phyloP scores from a whole-genome alignment of 2,888 invertebrate species.

The Branchellion lobata region DNA sequence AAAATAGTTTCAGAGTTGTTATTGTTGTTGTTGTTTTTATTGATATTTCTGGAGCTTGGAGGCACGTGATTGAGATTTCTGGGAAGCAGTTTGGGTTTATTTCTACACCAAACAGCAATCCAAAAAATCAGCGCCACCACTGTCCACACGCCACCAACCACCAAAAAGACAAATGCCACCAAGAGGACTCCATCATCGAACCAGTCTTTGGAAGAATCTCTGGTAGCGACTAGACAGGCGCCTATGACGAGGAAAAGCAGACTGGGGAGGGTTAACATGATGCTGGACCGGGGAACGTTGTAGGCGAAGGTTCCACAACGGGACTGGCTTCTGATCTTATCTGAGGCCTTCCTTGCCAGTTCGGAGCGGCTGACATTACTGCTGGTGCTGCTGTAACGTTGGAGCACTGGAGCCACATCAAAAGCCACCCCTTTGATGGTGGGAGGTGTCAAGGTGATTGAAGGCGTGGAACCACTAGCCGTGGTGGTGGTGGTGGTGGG shows the following conservation, averaged over 20 bases:
- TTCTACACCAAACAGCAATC: constrained; percentile 35
- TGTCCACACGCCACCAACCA: constrained; percentile 47
- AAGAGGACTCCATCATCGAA: constrained; percentile 17
- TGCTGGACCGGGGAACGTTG: constrained; percentile 50
- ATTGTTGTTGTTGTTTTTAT: constrained; percentile 14
- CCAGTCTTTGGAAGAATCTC: constrained; percentile 36
- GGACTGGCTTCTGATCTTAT: constrained; percentile 31
- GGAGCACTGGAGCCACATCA: background rate
- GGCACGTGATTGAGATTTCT: background rate
- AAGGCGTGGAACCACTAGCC: background rate
- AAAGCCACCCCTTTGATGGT: background rate
- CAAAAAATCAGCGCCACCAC: constrained; percentile 45
- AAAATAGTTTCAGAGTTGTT: background rate
- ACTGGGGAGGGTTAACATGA: constrained; percentile 49
- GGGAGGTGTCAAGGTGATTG: background rate
- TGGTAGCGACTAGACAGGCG: constrained; percentile 39
- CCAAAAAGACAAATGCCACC: constrained; percentile 46
- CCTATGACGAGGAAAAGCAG: constrained; percentile 48
- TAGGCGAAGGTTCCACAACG: constrained; percentile 47
- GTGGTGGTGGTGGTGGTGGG: background rate
- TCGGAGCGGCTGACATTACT: constrained; percentile 1
- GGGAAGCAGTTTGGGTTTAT: constrained; percentile 15
- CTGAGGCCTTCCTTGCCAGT: constrained; percentile 15
- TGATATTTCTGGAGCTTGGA: background rate
- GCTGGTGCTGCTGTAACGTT: constrained; percentile 24